Evolutionary conservation across 1,140 invertebrate species (phyloP), one percentile per base, ranked within the genome.

Genomic region (Ganaspis sp.): DNA sequence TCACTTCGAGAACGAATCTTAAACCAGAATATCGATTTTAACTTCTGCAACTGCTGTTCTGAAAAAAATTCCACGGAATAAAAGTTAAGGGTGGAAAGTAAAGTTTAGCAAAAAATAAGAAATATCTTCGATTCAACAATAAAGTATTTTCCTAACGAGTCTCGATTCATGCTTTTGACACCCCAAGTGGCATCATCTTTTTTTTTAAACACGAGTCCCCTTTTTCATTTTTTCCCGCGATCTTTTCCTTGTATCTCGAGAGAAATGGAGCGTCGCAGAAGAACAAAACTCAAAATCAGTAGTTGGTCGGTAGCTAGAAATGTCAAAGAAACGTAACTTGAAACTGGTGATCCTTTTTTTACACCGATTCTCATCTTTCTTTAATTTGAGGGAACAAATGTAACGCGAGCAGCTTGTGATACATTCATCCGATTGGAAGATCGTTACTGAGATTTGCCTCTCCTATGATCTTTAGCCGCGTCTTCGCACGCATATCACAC

Each of bases 361-460:
- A 74, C 76, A 29, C 15, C 53, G 54, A 58, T 74, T 76, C 70
- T 42, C 71, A 17, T 72, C 79, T 80, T 72, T 74, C 74, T 75
- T 83, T 77, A 76, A 77, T 80, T 80, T 76, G 77, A 58, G 70
- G 76, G 77, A 75, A 70, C 53, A 37, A 81, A 76, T 80, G 72
- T 42, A 73, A 64, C 71, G 71, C 70, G 49, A 76, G 76, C 49
- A 73, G 73, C 74, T 49, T 38, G 40, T 37, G 8, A 21, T 19
- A 19, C 38, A 38, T 40, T 53, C 15, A 75, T 76, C 79, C 77
- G 49, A 69, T 71, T 76, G 42, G 69, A n/a, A 76, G 80, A 82
- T 79, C 80, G 78, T 77, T 80, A 77, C 79, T 76, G 78, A 76
- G 79, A 80, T 80, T 81, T 79, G 80, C 58, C 71, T 77, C 73